Conservation (phyloP, 2,797 vertebrate genomes). For the Lagodon rhomboides region DNA sequence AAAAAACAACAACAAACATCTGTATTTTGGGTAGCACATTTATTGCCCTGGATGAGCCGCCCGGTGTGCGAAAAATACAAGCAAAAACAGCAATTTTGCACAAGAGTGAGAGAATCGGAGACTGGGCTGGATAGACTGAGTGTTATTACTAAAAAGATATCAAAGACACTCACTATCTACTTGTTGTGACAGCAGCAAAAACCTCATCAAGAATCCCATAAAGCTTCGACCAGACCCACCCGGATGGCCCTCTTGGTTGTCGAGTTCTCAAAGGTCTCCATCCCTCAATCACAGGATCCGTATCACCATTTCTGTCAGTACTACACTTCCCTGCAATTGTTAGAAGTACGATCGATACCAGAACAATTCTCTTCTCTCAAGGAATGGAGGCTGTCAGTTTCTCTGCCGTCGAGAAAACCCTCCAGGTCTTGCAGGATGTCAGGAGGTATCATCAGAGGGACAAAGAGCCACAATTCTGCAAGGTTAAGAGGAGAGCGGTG, state of each 20-base stretch:
- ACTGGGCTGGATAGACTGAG: background rate
- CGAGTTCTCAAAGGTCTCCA: background rate
- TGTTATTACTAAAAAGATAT: background rate
- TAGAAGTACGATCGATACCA: slow-evolving; percentile 16
- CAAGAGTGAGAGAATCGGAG: background rate
- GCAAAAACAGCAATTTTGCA: background rate
- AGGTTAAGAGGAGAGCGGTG: background rate
- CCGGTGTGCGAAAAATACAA: background rate
- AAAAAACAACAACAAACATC: slow-evolving; percentile 1
- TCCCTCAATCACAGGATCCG: background rate
- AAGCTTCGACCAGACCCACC: background rate
- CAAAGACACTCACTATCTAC: background rate
- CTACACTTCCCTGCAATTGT: background rate
- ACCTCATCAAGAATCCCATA: background rate
- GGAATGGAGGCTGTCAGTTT: slow-evolving; percentile 9
- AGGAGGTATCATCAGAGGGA: slow-evolving; percentile 23
- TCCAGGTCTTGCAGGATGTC: slow-evolving; percentile 18
- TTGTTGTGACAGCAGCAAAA: background rate
- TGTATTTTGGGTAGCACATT: background rate
- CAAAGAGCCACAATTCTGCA: slow-evolving; percentile 24
- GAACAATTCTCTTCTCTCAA: background rate
- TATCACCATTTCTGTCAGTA: background rate
- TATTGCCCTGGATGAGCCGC: background rate
- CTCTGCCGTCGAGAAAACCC: background rate
- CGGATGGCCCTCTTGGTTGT: background rate